Evolutionary conservation across 1,140 invertebrate species (phyloP), one percentile per base, ranked within the genome.

Genomic region (Euura lappo): DNA sequence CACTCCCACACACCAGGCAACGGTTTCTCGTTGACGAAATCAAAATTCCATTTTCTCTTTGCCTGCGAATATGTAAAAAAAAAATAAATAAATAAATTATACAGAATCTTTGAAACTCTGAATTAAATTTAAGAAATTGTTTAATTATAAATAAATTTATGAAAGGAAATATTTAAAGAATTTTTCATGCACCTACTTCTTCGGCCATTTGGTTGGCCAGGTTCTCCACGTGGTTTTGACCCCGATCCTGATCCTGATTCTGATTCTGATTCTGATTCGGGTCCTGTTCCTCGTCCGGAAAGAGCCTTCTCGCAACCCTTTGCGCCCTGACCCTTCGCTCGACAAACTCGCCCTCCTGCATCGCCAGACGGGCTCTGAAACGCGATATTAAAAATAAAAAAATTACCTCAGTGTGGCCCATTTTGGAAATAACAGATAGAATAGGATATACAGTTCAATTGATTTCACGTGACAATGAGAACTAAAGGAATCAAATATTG

Each of bases 21-120:
- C 6, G 85, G 86, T 66, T 75, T 71, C 73, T 79, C 85, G 8
- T 79, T 81, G 51, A 80, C 80, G 69, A 87, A 87, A 75, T 87
- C 84, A 67, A 87, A 87, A 45, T 87, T 87, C 84, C 84, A 87
- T 7, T 78, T 79, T 69, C 81, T 72, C 70, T 82, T 83, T 0
- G 79, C 80, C 85, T 86, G 70, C 3, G 64, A 6, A 11, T 6
- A 68, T 68, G 28, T 28, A 4, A 47, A 68, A 74, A 47, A 7
- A 65, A 7, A 42, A n/a, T 64, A 28, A 28, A 28, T 0, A 28
- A 28, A 28, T 1, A 28, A 28, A 28, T 1, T 28, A 28, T 28
- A 28, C 1, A 28, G 1, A 28, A 28, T 28, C 1, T 28, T 28
- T 28, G 28, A 28, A 28, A 28, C 28, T 28, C 28, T 28, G 1